Evolutionary conservation across 2,888 invertebrate species (phyloP), one percentile per base, ranked within the genome.

Genomic region (Leucozona laternaria): DNA sequence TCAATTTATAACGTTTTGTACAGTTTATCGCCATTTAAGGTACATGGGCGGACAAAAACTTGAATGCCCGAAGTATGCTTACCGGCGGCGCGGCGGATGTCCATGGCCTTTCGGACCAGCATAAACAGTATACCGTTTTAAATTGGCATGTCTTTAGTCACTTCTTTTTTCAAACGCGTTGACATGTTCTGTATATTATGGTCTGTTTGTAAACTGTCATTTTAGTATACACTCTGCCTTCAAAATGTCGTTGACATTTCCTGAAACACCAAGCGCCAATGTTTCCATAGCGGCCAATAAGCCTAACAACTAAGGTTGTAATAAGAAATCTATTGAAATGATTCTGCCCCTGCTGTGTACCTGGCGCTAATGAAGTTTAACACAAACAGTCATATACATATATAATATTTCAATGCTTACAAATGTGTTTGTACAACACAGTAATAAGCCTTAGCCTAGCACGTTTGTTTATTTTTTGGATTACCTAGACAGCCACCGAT

Each of bases 401-500:
- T 15, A 28, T 20, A 34, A 15, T 20, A 17, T 58, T 20, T 20
- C 34, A 37, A 13, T 37, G 31, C 8, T 31, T 25, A 11, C 31
- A n/a, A n/a, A 17, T 57, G 28, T 58, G 20, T 34, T n/a, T 4
- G 7, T n/a, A 55, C 22, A 22, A 22, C 8, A 40, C 40, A 43
- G 0, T 43, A 17, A n/a, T 7, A 17, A 40, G 37, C 28, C 17
- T 2, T 43, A 13, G 37, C 40, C 55, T 28, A 31, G 71, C 71
- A 57, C 71, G 57, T 71, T 71, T 71, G 57, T 58, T 71, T 71
- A 28, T 43, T 57, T 15, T 11, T n/a, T 25, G 31, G 57, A 45
- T 71, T 57, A 71, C 1, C 15, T 13, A 22, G 22, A 43, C 13
- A 40, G 10, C n/a, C 4, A 28, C 4, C 15, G 25, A 71, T 22